Evolutionary conservation across 2,888 invertebrate genomes (phyloP).

Genomic region (Volucella inflata): DNA sequence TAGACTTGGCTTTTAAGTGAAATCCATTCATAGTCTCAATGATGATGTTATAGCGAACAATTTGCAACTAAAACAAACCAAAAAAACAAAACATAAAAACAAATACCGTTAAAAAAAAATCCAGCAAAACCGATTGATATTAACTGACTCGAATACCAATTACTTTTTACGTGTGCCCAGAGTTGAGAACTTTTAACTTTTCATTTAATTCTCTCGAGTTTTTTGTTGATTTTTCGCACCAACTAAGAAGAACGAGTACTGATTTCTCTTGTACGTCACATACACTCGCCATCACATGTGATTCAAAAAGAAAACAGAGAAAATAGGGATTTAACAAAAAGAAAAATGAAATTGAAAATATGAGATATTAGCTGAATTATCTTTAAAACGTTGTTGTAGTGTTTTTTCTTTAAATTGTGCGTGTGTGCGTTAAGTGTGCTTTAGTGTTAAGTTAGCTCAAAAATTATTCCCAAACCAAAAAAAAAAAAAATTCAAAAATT

Average conservation of each 20-base stretch:
- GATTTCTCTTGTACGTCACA: no score
- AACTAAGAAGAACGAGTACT: conserved; percentile 1
- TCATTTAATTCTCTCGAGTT: conserved; percentile 10
- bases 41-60: conserved; percentile 70
- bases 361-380: not conserved
- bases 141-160: conserved; percentile 25
- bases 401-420: not conserved
- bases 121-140: conserved; percentile 42
- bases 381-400: conserved; percentile 1
- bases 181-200: conserved; percentile 1
- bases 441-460: not conserved
- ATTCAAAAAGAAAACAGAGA: not conserved
- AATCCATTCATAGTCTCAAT: conserved; percentile 67
- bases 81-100: conserved; percentile 17
- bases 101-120: conserved; percentile 33
- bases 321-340: conserved; percentile 14
- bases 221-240: not conserved
- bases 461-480: not conserved
- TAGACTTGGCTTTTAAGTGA: conserved; percentile 70
- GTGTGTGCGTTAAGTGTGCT: conserved; percentile 26
- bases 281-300: no score
- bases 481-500: not conserved
- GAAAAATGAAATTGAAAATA: not conserved
- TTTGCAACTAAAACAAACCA: conserved; percentile 40
- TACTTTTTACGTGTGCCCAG: conserved; percentile 15